phyloP scores from a whole-genome alignment of 2,888 invertebrate genomes.

The Apocheima hispidaria region DNA sequence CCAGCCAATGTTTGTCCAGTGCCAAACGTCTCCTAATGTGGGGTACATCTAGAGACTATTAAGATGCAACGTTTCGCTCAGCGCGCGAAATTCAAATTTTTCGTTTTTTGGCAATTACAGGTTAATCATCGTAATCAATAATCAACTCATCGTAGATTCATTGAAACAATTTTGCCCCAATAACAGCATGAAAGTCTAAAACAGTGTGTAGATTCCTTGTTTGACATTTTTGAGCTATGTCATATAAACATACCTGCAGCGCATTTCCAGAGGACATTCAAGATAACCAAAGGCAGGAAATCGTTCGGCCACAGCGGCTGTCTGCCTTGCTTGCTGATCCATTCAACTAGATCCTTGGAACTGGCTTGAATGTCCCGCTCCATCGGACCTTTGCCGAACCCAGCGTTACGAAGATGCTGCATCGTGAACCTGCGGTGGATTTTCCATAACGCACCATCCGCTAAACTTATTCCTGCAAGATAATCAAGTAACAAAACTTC shows the following conservation, averaged over 20 bases:
- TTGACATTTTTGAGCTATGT: neutral
- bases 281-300: slow-evolving; percentile 83
- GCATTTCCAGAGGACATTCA: slow-evolving; percentile 88
- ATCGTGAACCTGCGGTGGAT: slow-evolving; percentile 86
- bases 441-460: slow-evolving; percentile 85
- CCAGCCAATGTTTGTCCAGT: neutral
- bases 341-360: neutral
- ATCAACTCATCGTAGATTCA: too few relatives aligned
- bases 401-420: slow-evolving; percentile 83
- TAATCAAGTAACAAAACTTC: neutral
- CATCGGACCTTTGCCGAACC: slow-evolving; percentile 83
- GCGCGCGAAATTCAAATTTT: too few relatives aligned
- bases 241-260: slow-evolving; percentile 76
- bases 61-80: too few relatives aligned
- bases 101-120: too few relatives aligned
- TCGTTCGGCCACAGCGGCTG: slow-evolving; percentile 35
- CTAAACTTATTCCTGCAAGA: slow-evolving; percentile 83
- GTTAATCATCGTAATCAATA: too few relatives aligned
- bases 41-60: too few relatives aligned
- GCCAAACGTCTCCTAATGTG: too few relatives aligned
- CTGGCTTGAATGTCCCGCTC: slow-evolving; percentile 68
- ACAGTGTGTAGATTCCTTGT: too few relatives aligned
- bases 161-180: too few relatives aligned
- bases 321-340: slow-evolving; percentile 3
- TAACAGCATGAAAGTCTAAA: too few relatives aligned